Conservation (phyloP, 1,140 invertebrate species). For the Drosophila varians region DNA sequence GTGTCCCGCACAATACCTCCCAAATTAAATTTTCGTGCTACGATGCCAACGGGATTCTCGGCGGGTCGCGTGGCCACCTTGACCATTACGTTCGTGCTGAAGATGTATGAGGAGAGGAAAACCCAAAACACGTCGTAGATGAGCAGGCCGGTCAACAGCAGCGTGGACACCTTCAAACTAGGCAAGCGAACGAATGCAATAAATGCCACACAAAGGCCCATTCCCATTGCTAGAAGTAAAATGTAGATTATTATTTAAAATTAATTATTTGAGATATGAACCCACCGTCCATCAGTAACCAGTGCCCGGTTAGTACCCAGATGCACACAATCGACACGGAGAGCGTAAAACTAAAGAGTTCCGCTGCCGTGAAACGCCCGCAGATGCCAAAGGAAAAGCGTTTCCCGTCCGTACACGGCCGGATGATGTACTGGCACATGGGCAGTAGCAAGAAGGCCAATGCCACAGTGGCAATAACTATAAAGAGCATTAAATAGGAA, state of each 20-base stretch:
- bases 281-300: conserved; percentile 97
- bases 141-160: conserved; percentile 95
- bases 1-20: conserved; percentile 93
- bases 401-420: conserved; percentile 92
- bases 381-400: conserved; percentile 96
- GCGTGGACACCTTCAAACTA: conserved; percentile 97
- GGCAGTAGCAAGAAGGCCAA: conserved; percentile 97
- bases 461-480: conserved; percentile 98
- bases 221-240: conserved; percentile 92
- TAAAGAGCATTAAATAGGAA: neutral
- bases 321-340: conserved; percentile 97
- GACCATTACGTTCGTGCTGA: conserved; percentile 99
- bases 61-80: conserved; percentile 94
- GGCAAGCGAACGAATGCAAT: conserved; percentile 98
- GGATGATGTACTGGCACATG: conserved; percentile 98
- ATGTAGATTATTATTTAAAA: neutral
- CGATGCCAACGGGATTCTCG: conserved; percentile 97
- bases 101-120: conserved; percentile 99
- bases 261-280: neutral
- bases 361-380: conserved; percentile 95
- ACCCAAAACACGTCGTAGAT: conserved; percentile 99
- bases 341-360: conserved; percentile 95
- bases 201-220: conserved; percentile 98
- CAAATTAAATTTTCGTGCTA: conserved; percentile 95
- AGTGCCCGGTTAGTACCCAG: conserved; percentile 98